Evolutionary conservation across 2,888 invertebrate species (phyloP).

Genomic region (Aphodius granarius): DNA sequence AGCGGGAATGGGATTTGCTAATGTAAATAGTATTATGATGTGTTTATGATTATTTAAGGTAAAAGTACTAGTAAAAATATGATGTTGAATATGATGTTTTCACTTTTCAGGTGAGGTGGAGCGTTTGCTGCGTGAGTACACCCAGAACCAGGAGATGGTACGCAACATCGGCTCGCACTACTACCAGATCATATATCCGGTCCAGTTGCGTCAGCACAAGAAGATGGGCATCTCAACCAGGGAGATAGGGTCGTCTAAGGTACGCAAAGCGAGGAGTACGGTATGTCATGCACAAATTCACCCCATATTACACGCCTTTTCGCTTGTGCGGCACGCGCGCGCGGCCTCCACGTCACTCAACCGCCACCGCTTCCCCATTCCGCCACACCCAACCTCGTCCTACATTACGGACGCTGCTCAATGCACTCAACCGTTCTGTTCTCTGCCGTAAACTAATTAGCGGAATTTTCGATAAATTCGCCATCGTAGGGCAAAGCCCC

Average conservation of each 20-base stretch:
- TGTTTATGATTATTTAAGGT: background rate
- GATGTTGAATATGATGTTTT: slow-evolving; percentile 1
- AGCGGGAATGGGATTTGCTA: no score
- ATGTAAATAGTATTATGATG: background rate
- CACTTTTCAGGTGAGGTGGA: slow-evolving; percentile 80
- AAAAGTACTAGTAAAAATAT: background rate
- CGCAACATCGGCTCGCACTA: slow-evolving; percentile 88
- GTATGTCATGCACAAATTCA: slow-evolving; percentile 56
- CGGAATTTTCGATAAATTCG: background rate
- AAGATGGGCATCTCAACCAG: slow-evolving; percentile 95
- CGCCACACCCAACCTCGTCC: no score
- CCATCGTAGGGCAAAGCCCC: background rate
- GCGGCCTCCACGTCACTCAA: background rate
- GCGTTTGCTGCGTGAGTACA: slow-evolving; percentile 85
- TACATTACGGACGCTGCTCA: background rate
- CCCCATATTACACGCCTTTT: slow-evolving; percentile 21
- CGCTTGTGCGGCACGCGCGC: background rate
- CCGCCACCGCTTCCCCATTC: background rate
- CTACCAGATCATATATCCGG: slow-evolving; percentile 94
- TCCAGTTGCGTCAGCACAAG: slow-evolving; percentile 91
- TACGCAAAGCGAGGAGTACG: slow-evolving; percentile 64
- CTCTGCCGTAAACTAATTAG: background rate
- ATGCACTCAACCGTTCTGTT: background rate
- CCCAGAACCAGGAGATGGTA: slow-evolving; percentile 90
- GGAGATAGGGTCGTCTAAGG: slow-evolving; percentile 87